A percentile compares a stretch with the other conserved stretches of the same genome.
Conservation (phyloP, 2,888 invertebrate species). For the Calameuta pallipes region DNA sequence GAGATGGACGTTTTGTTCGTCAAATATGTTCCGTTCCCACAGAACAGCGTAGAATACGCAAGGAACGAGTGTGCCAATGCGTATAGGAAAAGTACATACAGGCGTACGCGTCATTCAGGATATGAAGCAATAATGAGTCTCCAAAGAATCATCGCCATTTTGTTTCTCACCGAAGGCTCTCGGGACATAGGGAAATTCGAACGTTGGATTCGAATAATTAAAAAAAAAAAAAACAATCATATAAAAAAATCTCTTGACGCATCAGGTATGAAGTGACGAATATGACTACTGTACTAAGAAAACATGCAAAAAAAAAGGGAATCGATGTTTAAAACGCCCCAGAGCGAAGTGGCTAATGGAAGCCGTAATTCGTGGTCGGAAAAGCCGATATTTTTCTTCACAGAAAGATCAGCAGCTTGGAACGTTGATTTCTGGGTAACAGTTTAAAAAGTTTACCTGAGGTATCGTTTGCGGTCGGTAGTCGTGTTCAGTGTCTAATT, state of each 20-base stretch:
- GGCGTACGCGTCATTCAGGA: slow-evolving; percentile 37
- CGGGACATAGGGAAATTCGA: background rate
- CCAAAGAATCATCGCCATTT: background rate
- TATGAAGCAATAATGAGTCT: slow-evolving; percentile 36
- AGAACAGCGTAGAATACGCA: background rate
- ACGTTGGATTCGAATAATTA: background rate
- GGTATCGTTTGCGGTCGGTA: background rate
- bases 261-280: background rate
- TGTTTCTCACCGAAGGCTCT: background rate
- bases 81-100: slow-evolving; percentile 20
- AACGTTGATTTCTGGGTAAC: background rate
- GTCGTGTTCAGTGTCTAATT: background rate
- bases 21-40: slow-evolving; percentile 13
- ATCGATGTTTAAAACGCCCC: background rate
- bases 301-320: background rate
- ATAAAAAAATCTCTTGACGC: background rate
- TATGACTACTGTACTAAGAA: background rate
- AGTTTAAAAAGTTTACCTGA: background rate
- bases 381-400: background rate
- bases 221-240: background rate
- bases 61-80: background rate
- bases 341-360: background rate
- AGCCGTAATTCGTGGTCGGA: background rate
- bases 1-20: slow-evolving; percentile 17
- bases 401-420: background rate